A percentile compares a stretch with the other conserved stretches of the same genome.
These are phyloP conservation scores for Aptenodytes forsteri DNA, from an alignment of 2,113 vertebrate species.

Conservation along the genomic window DNA sequence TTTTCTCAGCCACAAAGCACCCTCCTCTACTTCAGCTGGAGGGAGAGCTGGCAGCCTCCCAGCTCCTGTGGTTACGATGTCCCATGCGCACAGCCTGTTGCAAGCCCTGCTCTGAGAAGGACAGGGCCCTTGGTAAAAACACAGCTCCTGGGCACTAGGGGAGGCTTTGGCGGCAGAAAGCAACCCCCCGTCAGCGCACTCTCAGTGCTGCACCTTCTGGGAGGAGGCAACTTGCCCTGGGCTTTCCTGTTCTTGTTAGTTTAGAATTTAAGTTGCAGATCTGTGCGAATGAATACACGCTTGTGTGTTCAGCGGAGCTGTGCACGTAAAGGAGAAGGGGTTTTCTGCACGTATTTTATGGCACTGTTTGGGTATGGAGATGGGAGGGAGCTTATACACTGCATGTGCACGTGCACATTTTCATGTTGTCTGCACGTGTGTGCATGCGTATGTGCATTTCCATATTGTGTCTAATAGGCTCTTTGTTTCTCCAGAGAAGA, in stretches of 20 bases:
- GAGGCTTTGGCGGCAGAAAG: not conserved
- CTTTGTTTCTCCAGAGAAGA: constrained; percentile 73
- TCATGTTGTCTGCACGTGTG: constrained; percentile 36
- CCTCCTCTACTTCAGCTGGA: not conserved
- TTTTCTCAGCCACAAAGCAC: not conserved
- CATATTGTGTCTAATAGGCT: constrained; percentile 68
- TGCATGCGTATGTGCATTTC: constrained; percentile 53
- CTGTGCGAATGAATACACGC: not conserved
- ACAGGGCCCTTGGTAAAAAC: not conserved
- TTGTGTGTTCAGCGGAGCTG: not conserved
- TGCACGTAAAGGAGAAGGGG: not conserved
- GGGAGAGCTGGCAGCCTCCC: constrained; percentile 18
- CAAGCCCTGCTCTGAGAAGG: not conserved
- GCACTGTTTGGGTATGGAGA: not conserved
- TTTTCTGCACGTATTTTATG: constrained; percentile 21
- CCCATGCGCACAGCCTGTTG: not conserved
- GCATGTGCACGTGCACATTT: constrained; percentile 39
- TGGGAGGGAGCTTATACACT: not conserved
- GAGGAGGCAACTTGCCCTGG: constrained; percentile 3
- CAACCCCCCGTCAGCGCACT: not conserved
- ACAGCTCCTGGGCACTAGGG: not conserved
- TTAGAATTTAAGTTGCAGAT: not conserved
- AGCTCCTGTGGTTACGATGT: not conserved
- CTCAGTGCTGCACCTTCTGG: not conserved
- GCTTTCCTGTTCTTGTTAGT: constrained; percentile 10